Evolutionary conservation across 2,797 vertebrate species (phyloP).

Genomic region (Ceyx erithaca): DNA sequence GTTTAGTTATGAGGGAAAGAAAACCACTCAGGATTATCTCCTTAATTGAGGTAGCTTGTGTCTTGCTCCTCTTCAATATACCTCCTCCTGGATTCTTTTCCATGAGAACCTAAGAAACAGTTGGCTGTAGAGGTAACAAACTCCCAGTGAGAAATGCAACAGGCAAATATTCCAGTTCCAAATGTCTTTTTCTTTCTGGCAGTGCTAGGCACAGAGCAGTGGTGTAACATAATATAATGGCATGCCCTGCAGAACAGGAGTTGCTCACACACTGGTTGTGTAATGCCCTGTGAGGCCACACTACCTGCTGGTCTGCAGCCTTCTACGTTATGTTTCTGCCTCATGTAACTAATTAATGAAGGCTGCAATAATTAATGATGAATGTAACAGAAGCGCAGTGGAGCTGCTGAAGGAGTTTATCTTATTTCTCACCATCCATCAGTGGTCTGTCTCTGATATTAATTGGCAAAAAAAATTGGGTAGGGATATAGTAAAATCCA

Average conservation of each 20-base stretch:
- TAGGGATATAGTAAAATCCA: not conserved
- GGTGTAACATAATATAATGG: not conserved
- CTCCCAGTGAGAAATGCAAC: not conserved
- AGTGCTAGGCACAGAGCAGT: not conserved
- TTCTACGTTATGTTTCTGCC: slow-evolving; percentile 70
- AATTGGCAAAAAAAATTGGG: slow-evolving; percentile 6
- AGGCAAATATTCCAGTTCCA: not conserved
- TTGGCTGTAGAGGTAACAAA: not conserved
- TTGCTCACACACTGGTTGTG: not conserved
- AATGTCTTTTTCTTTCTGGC: not conserved
- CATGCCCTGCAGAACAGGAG: not conserved
- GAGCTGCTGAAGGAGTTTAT: slow-evolving; percentile 69
- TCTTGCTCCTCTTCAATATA: not conserved
- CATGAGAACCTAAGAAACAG: not conserved
- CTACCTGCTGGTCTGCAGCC: slow-evolving; percentile 31
- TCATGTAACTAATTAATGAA: slow-evolving; percentile 81
- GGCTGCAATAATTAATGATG: slow-evolving; percentile 82
- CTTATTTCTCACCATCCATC: slow-evolving; percentile 54
- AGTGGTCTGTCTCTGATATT: slow-evolving; percentile 33
- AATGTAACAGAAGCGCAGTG: slow-evolving; percentile 75
- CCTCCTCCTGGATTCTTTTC: not conserved
- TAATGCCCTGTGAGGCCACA: slow-evolving; percentile 2
- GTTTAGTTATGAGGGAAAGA: not conserved
- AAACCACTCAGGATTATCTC: not conserved
- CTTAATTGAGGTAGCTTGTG: not conserved